phyloP scores from a whole-genome alignment of 2,797 vertebrate genomes.

The Octomys mimax region DNA sequence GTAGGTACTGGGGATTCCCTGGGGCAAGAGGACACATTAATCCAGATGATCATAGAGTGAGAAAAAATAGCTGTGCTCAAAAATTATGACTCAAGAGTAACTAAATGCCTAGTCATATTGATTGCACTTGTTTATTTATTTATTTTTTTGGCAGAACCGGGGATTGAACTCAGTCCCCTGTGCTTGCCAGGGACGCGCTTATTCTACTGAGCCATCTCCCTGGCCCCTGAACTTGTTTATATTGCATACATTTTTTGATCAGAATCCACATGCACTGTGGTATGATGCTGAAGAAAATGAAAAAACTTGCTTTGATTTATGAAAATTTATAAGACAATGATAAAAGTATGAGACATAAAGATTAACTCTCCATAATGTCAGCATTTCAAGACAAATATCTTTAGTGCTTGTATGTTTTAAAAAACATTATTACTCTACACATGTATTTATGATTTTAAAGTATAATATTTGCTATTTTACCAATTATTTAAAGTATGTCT shows the following conservation, averaged over 20 bases:
- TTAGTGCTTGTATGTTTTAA: slow-evolving; percentile 6
- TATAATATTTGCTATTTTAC: background rate
- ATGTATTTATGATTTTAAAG: background rate
- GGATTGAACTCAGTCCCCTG: too few species aligned
- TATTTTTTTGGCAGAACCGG: too few species aligned
- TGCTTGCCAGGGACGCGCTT: too few species aligned
- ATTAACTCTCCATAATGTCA: background rate
- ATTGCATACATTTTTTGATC: background rate
- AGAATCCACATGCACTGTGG: background rate
- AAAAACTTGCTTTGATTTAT: background rate
- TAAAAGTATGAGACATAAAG: background rate
- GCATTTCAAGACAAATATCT: background rate
- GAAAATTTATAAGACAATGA: background rate
- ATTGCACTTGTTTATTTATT: background rate
- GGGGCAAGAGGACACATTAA: background rate
- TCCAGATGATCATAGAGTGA: background rate
- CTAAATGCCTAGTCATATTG: background rate
- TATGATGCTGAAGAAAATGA: background rate
- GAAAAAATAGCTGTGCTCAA: background rate
- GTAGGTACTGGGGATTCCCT: background rate
- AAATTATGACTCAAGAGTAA: background rate
- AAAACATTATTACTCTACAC: background rate
- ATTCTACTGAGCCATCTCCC: too few species aligned
- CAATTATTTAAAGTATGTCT: background rate
- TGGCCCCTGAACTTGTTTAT: background rate